phyloP scores from a whole-genome alignment of 2,888 invertebrate genomes.

The Zeuzera pyrina region DNA sequence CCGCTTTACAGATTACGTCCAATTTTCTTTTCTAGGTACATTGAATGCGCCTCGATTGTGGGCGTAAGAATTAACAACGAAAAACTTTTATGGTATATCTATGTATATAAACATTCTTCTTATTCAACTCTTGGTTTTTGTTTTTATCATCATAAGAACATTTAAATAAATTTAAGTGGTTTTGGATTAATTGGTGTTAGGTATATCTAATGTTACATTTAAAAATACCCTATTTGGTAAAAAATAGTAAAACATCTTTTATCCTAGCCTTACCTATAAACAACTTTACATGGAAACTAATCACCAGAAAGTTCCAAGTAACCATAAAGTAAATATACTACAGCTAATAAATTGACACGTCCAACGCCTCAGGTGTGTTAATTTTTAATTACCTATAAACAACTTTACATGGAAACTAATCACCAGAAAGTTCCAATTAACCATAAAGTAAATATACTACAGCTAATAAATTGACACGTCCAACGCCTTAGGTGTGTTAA shows the following conservation, averaged over 20 bases:
- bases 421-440: slow-evolving; percentile 40
- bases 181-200: no score
- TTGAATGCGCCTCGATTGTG: slow-evolving; percentile 35
- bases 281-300: slow-evolving; percentile 27
- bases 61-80: slow-evolving; percentile 1
- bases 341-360: slow-evolving; percentile 47
- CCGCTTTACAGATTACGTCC: slow-evolving; percentile 54
- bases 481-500: slow-evolving; percentile 41
- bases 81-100: no score
- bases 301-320: slow-evolving; percentile 42
- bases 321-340: slow-evolving; percentile 53
- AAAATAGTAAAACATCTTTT: no score
- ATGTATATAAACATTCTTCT: no score
- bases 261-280: no score
- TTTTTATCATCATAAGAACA: no score
- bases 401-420: slow-evolving; percentile 30
- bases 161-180: no score
- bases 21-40: slow-evolving; percentile 45
- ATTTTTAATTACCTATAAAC: slow-evolving; percentile 61
- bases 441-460: slow-evolving; percentile 54
- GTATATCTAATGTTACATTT: no score
- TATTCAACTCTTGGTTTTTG: no score
- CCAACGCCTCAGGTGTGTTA: slow-evolving; percentile 38
- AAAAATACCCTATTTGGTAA: no score
- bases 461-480: slow-evolving; percentile 47